A percentile compares a stretch with the other conserved stretches of the same genome.
Conservation (phyloP, 2,888 invertebrate genomes). For the Anticlea derivata region DNA sequence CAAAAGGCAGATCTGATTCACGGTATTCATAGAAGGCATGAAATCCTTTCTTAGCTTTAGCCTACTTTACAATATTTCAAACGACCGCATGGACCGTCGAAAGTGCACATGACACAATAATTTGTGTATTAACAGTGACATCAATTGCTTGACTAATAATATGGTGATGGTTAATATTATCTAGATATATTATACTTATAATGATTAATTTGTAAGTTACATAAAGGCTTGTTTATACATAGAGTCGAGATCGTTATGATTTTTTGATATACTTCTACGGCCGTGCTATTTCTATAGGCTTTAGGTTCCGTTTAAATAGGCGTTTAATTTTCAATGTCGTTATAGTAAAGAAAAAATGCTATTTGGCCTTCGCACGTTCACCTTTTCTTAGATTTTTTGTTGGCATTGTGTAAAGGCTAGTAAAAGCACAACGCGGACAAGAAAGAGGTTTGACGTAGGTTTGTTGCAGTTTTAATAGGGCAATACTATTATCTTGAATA, state of each 20-base stretch:
- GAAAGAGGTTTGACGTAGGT: conserved; percentile 11
- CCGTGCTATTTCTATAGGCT: conserved; percentile 25
- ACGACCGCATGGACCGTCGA: conserved; percentile 74
- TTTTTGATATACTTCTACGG: conserved; percentile 28
- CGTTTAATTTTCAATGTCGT: conserved; percentile 59
- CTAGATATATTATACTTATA: too few species aligned
- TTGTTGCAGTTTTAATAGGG: neutral
- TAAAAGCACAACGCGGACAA: conserved; percentile 18
- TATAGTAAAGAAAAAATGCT: conserved; percentile 54
- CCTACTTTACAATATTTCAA: neutral
- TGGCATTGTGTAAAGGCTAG: conserved; percentile 21
- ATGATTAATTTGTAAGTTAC: conserved; percentile 48
- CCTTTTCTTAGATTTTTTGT: conserved; percentile 46
- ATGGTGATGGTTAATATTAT: conserved; percentile 63
- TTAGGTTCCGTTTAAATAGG: conserved; percentile 32
- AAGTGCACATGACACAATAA: conserved; percentile 72
- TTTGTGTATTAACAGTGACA: conserved; percentile 42
- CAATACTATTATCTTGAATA: neutral
- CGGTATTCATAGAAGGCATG: too few species aligned
- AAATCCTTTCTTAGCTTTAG: too few species aligned
- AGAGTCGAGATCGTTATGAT: conserved; percentile 49
- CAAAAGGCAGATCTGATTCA: too few species aligned
- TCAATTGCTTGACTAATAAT: conserved; percentile 60
- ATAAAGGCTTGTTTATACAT: conserved; percentile 59
- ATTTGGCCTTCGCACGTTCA: conserved; percentile 62